Evolutionary conservation across 2,797 vertebrate genomes (phyloP), one percentile per base, ranked within the genome.

Genomic region (Eremophila alpestris): DNA sequence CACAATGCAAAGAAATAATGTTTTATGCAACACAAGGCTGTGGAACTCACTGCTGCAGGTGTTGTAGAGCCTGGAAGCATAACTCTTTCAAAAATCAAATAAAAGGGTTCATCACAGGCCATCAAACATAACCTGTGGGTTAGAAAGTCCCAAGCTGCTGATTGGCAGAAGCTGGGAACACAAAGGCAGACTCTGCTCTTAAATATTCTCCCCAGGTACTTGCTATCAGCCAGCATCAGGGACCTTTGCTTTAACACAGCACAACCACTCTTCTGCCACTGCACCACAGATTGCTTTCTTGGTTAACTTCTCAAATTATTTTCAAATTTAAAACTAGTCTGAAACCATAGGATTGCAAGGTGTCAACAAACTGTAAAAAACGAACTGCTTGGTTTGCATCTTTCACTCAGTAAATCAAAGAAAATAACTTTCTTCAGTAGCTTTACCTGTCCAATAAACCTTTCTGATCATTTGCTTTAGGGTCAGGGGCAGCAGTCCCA

Each of bases 401-500:
- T 88, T 91, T 88, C 85, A 55, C 43, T 78, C 32, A 29, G 36
- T 10, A 70, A n/a, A 78, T 73, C 54, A 81, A 86, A 81, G 17
- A 75, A 80, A 90, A 41, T 7, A 77, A 45, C 43, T 22, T 86
- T 71, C 15, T 71, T 38, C n/a, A 48, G 48, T 29, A 78, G 67
- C 19, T 81, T 73, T 32, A 81, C 32, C 24, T 75, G 76, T 67
- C 55, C 74, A 51, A 83, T 68, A 58, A 79, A 59, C 43, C 20
- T 79, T 92, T 63, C 59, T 56, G 70, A 92, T 29, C 51, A 41
- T 74, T 76, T 87, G 26, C 27, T 93, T 90, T 91, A 81, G 94
- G 32, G 36, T 82, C 19, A 40, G 18, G 74, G 55, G 34, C 26
- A 83, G 64, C 59, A 80, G 58, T 17, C 30, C 65, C 73, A 81